Conservation (phyloP, 2,888 invertebrate genomes). For the Mesorhabditis spiculigera region DNA sequence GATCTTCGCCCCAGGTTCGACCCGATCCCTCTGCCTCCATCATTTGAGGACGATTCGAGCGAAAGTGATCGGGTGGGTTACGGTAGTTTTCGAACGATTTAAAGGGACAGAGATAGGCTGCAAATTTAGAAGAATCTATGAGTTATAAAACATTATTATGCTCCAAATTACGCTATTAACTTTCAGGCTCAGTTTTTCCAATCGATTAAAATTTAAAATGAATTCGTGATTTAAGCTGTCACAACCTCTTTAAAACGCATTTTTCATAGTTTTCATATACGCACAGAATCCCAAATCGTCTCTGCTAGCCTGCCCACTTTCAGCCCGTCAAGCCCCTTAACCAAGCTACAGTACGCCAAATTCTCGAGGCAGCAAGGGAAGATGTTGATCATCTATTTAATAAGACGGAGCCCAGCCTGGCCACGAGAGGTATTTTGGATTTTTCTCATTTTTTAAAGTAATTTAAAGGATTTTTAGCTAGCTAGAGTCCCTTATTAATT, state of each 20-base stretch:
- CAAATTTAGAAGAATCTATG: not conserved
- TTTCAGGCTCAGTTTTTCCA: too few species aligned
- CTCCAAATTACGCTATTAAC: too few species aligned
- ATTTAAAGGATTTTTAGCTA: constrained; percentile 15
- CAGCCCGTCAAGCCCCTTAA: constrained; percentile 25
- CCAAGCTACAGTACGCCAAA: constrained; percentile 19
- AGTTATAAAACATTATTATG: too few species aligned
- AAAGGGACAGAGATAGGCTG: constrained; percentile 1
- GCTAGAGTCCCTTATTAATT: constrained; percentile 16
- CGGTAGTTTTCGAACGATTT: not conserved
- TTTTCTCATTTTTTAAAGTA: constrained; percentile 7
- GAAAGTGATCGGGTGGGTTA: not conserved
- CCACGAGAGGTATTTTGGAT: constrained; percentile 19
- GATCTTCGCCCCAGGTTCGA: not conserved
- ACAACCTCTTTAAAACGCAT: too few species aligned
- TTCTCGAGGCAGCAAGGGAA: constrained; percentile 30
- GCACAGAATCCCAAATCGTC: too few species aligned
- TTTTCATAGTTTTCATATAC: too few species aligned
- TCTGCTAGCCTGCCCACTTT: not conserved
- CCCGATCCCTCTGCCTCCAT: not conserved
- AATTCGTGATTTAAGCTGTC: too few species aligned
- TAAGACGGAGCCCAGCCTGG: constrained; percentile 36
- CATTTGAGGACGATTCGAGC: not conserved
- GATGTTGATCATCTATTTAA: constrained; percentile 37
- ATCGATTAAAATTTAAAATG: too few species aligned